These are phyloP conservation scores for Cosmia trapezina DNA, from an alignment of 2,888 invertebrate genomes.

Conservation along the genomic window DNA sequence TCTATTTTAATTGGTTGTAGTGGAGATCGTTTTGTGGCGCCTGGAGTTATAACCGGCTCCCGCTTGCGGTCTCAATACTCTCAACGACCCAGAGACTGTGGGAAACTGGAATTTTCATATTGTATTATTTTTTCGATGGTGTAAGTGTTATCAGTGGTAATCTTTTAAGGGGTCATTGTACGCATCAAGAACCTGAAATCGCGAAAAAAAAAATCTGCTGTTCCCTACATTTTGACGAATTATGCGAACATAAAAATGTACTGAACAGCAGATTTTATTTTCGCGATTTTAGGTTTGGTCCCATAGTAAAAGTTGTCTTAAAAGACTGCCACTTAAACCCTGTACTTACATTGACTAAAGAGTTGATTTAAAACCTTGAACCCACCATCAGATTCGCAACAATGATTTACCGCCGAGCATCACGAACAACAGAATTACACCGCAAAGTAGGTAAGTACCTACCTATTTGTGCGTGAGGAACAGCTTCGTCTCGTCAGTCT, in stretches of 20 bases:
- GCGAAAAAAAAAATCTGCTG: too few species aligned
- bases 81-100: slow-evolving; percentile 1
- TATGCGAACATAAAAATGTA: too few species aligned
- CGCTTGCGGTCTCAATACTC: slow-evolving; percentile 13
- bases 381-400: slow-evolving; percentile 31
- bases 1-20: slow-evolving; percentile 76
- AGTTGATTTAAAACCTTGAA: slow-evolving; percentile 22
- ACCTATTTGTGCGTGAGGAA: slow-evolving; percentile 30
- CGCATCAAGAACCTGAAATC: too few species aligned
- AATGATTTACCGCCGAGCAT: slow-evolving; percentile 43
- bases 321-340: too few species aligned
- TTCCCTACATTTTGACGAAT: too few species aligned
- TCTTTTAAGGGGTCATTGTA: too few species aligned
- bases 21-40: slow-evolving; percentile 66
- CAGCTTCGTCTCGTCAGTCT: slow-evolving; percentile 22
- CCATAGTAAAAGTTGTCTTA: too few species aligned
- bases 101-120: neutral
- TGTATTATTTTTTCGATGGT: neutral
- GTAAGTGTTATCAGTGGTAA: too few species aligned
- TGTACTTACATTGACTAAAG: neutral
- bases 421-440: slow-evolving; percentile 47
- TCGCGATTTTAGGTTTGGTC: too few species aligned
- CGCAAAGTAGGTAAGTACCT: too few species aligned
- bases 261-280: too few species aligned
- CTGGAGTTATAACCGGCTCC: slow-evolving; percentile 48